Base-by-base conservation (phyloP, 2,888 invertebrate genomes). In the Atethmia centrago region DNA sequence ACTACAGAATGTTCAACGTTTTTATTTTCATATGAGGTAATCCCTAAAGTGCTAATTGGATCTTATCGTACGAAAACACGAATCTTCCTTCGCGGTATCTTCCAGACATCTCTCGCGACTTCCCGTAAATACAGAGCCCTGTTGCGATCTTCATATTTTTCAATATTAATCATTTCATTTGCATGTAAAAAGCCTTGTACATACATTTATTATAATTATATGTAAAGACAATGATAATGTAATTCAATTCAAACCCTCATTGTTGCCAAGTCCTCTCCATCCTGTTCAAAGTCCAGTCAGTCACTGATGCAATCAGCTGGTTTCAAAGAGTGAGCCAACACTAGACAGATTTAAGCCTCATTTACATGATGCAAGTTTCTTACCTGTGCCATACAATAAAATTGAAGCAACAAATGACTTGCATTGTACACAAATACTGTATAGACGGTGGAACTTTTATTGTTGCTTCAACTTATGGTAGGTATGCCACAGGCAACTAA, bases 211-310 rank as follows among this genome's bases (percentile, higher is more conserved):
- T 69, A 21, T 72, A 66, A 81, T 70, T 28, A 42, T 56, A 63
- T 70, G 81, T 75, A 74, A 58, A 71, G 12, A 53, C 55, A 72
- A 63, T 58, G n/a, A n/a, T n/a, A n/a, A n/a, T n/a, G n/a, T 25
- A n/a, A 80, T 69, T 67, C 65, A 47, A 49, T 16, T 77, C 12
- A 64, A 58, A 58, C n/a, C 70, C 12, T 70, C 49, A 63, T 53
- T 58, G 78, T 73, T 82, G 79, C 69, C 72, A 78, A 82, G 64
- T 73, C 25, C 45, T 69, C 45, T 82, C 31, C 63, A 77, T 80
- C 78, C 68, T 77, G 78, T 72, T 77, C 72, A 61, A 71, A 70
- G 71, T 71, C 56, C 53, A 63, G 28, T 36, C 62, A 45, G 16
- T 16, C 49, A 45, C 21, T 45, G 51, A 58, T 77, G 21, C 12